Conservation (phyloP, 1,140 invertebrate species). For the Gryllus bimaculatus region DNA sequence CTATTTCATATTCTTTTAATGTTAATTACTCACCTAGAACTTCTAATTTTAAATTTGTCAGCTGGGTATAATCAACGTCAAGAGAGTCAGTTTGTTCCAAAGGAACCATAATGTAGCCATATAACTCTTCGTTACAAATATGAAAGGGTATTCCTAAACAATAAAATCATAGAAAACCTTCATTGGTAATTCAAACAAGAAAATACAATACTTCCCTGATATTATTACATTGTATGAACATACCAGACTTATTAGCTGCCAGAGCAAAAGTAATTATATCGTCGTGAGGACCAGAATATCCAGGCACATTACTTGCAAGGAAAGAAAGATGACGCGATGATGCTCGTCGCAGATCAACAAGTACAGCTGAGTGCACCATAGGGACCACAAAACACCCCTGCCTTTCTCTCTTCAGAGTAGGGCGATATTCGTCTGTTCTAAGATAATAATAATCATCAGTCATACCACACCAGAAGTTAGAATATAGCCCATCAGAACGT, state of each 20-base stretch:
- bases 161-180: constrained; percentile 22
- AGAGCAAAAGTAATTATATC: constrained; percentile 92
- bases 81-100: constrained; percentile 59
- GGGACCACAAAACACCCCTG: constrained; percentile 75
- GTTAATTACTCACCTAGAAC: constrained; percentile 45
- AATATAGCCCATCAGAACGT: constrained; percentile 76
- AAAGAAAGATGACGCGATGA: constrained; percentile 67
- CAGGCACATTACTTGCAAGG: constrained; percentile 46
- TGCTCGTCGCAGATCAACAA: constrained; percentile 62
- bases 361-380: constrained; percentile 83
- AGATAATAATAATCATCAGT: constrained; percentile 78
- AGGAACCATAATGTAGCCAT: constrained; percentile 76
- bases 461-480: constrained; percentile 96
- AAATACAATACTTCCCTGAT: background rate
- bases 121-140: constrained; percentile 71
- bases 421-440: constrained; percentile 76
- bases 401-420: constrained; percentile 63
- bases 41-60: constrained; percentile 70
- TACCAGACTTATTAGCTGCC: constrained; percentile 63
- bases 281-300: constrained; percentile 70
- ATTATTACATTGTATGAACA: constrained; percentile 26
- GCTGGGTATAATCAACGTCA: constrained; percentile 54
- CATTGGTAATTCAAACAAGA: background rate
- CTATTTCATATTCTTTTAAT: too few relatives aligned
- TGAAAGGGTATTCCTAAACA: constrained; percentile 55